Conservation (phyloP, 2,888 invertebrate species). For the Pegoplata infirma region DNA sequence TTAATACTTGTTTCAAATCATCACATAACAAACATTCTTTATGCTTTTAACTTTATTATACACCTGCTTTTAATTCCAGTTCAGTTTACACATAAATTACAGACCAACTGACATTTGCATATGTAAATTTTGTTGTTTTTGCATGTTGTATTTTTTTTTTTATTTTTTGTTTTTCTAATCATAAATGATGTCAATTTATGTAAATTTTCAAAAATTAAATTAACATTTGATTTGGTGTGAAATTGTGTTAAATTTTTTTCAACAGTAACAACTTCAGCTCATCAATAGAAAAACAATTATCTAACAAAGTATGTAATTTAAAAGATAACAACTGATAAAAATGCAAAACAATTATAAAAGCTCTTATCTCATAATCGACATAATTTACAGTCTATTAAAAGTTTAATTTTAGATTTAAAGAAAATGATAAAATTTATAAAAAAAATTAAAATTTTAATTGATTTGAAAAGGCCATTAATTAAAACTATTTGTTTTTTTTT, state of each 20-base stretch:
- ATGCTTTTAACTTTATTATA: no score
- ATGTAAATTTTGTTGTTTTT: no score
- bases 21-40: no score
- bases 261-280: not conserved
- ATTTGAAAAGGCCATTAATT: no score
- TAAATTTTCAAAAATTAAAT: slow-evolving; percentile 25
- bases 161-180: slow-evolving; percentile 38
- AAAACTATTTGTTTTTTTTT: no score
- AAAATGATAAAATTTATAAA: not conserved
- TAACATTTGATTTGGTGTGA: slow-evolving; percentile 33
- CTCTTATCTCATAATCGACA: slow-evolving; percentile 26
- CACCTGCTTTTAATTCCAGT: no score
- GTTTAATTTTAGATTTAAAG: slow-evolving; percentile 7
- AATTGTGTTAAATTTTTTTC: not conserved
- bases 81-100: no score
- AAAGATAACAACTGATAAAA: slow-evolving; percentile 30
- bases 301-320: not conserved
- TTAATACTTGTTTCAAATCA: no score
- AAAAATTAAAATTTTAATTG: no score
- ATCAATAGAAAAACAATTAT: not conserved
- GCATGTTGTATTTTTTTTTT: no score
- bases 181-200: slow-evolving; percentile 51
- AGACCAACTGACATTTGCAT: no score
- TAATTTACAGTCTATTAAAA: slow-evolving; percentile 54
- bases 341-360: slow-evolving; percentile 11